A percentile compares a stretch with the other conserved stretches of the same genome.
These are phyloP conservation scores for Mustelus asterias DNA, from an alignment of 2,113 vertebrate species.

Conservation along the genomic window DNA sequence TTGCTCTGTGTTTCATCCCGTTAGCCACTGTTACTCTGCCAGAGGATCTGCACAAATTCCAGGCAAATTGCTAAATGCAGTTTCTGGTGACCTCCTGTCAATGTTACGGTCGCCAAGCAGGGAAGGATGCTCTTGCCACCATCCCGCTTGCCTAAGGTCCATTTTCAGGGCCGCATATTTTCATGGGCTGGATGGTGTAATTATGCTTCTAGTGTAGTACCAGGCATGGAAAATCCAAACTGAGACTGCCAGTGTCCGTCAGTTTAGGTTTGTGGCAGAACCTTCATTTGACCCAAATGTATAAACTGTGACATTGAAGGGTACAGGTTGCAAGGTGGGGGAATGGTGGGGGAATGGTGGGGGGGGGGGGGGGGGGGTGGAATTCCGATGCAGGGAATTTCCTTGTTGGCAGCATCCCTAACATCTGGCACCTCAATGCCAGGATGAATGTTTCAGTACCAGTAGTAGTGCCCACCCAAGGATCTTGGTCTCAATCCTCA, in stretches of 20 bases:
- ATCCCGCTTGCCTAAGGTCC: too few species aligned
- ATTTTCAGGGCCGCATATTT: neutral
- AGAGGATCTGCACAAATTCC: neutral
- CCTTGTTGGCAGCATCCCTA: neutral
- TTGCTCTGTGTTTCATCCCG: neutral
- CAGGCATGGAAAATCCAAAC: neutral
- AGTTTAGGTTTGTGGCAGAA: neutral
- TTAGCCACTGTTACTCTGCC: neutral
- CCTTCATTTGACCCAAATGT: neutral
- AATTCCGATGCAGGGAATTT: neutral
- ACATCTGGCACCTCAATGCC: neutral
- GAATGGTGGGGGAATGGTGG: neutral
- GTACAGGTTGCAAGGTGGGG: neutral
- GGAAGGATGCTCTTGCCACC: neutral
- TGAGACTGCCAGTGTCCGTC: neutral
- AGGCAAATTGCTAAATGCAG: neutral
- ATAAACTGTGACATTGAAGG: neutral
- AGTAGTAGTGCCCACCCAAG: neutral
- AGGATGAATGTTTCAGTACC: neutral
- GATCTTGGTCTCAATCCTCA: neutral
- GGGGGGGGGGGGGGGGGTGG: too few species aligned
- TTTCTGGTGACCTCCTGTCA: neutral
- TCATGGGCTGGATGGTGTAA: neutral
- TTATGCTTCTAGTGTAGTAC: neutral
- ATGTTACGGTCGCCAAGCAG: neutral